Conservation (phyloP, 2,797 vertebrate species). For the Liasis olivaceus region DNA sequence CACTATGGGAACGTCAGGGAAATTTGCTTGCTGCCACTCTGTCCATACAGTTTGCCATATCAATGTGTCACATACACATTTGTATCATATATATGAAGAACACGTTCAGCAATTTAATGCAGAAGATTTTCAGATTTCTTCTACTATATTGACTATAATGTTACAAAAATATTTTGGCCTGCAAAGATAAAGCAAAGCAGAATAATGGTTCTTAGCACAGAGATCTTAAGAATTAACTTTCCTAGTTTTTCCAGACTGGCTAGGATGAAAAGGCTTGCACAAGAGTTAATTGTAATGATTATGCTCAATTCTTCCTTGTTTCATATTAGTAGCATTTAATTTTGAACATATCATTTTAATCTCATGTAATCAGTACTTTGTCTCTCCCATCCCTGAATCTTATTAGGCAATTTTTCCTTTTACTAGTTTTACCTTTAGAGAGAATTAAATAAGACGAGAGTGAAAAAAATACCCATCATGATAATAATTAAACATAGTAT, state of each 20-base stretch:
- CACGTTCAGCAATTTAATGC: not conserved
- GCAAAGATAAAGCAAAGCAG: not conserved
- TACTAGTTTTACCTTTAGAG: not conserved
- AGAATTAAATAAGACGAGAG: not conserved
- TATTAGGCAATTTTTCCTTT: not conserved
- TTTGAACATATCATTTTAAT: slow-evolving; percentile 8
- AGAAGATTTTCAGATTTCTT: not conserved
- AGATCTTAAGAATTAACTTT: not conserved
- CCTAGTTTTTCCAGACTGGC: not conserved
- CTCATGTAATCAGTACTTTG: not conserved
- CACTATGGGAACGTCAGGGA: not conserved
- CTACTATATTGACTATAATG: not conserved
- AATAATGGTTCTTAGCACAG: not conserved
- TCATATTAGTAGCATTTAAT: not conserved
- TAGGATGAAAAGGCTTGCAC: not conserved
- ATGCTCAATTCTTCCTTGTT: not conserved
- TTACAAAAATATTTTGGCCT: not conserved
- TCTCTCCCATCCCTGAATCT: not conserved
- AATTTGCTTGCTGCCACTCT: not conserved
- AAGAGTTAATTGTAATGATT: not conserved
- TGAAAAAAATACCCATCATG: not conserved
- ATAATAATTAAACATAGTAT: not conserved
- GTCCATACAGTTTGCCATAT: not conserved
- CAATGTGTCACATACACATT: not conserved
- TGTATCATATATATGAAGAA: not conserved